Evolutionary conservation across 1,140 invertebrate species (phyloP), one percentile per base, ranked within the genome.

Genomic region (Carcinoscorpius rotundicauda): DNA sequence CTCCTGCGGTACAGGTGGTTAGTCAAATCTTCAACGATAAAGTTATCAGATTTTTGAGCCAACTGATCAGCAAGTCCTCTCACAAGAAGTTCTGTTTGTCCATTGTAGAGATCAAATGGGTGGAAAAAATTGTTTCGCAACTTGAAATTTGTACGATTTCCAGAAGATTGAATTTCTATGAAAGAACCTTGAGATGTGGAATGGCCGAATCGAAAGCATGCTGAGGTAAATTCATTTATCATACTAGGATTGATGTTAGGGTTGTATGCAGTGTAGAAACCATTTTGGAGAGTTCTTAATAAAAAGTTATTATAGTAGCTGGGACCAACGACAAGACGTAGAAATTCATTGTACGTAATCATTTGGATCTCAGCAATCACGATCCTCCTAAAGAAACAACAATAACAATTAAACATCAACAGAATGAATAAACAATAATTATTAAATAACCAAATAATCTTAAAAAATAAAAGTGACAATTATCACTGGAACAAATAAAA

Each of bases 11-110:
- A 70, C 29, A 70, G 62, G 59, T 70, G 66, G 55, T 70, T 70
- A 48, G 63, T 69, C 49, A 70, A 68, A 60, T 73, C 73, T 5
- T 64, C 52, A 4, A 72, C 71, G 3, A 73, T 53, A 49, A 72
- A 72, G n/a, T 72, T 71, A 66, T 73, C 73, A 10, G 72, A 67
- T 55, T 73, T 73, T 56, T 73, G 71, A 4, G 68, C 29, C 6
- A 71, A 70, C 71, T 89, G 87, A 49, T 77, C 84, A 6, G 83
- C 79, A 71, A 89, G 78, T 57, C 88, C 87, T 66, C 83, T 78
- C 10, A 89, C 70, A 1, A 89, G 75, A 11, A 69, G 66, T 56
- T 73, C 72, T 57, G 72, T 56, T 58, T 73, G 72, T 10, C 73
- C 72, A 52, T 68, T 62, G 49, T 72, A 71, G 5, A 73, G 61